Percentiles rank a stretch among this genome's conserved stretches.
These are phyloP conservation scores for Halcyon chelicuti DNA, from an alignment of 2,797 vertebrate genomes.

Conservation along the genomic window DNA sequence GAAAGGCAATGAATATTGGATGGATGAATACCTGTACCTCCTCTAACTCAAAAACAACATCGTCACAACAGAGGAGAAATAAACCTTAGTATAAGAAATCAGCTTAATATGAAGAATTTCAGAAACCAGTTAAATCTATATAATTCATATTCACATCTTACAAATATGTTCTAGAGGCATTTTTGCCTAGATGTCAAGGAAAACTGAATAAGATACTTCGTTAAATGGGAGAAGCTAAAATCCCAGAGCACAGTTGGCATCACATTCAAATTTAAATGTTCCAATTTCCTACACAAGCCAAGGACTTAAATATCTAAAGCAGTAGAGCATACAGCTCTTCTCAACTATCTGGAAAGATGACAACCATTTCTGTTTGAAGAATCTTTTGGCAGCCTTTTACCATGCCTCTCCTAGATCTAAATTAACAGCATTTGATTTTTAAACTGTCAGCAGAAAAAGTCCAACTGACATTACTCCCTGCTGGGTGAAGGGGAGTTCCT, in stretches of 20 bases:
- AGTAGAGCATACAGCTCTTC: background rate
- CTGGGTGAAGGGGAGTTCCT: slow-evolving; percentile 34
- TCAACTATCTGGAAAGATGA: slow-evolving; percentile 48
- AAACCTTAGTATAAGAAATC: background rate
- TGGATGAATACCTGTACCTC: background rate
- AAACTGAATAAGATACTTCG: background rate
- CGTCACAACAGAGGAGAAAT: background rate
- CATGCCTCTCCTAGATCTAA: slow-evolving; percentile 1
- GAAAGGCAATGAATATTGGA: background rate
- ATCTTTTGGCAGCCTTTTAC: slow-evolving; percentile 32
- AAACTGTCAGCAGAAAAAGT: slow-evolving; percentile 36
- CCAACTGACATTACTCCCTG: background rate
- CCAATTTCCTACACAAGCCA: slow-evolving; percentile 22
- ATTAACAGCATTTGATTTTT: slow-evolving; percentile 25
- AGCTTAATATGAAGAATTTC: background rate
- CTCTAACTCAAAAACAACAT: background rate
- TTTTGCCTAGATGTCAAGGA: slow-evolving; percentile 21
- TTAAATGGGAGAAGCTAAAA: slow-evolving; percentile 31
- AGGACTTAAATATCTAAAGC: slow-evolving; percentile 42
- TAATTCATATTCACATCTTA: background rate
- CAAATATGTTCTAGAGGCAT: background rate
- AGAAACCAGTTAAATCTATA: background rate
- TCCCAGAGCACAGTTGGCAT: slow-evolving; percentile 31
- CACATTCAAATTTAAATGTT: slow-evolving; percentile 15
- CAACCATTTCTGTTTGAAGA: slow-evolving; percentile 28